Evolutionary conservation across 2,797 vertebrate species (phyloP), one percentile per base, ranked within the genome.

Genomic region (Echeneis naucrates): DNA sequence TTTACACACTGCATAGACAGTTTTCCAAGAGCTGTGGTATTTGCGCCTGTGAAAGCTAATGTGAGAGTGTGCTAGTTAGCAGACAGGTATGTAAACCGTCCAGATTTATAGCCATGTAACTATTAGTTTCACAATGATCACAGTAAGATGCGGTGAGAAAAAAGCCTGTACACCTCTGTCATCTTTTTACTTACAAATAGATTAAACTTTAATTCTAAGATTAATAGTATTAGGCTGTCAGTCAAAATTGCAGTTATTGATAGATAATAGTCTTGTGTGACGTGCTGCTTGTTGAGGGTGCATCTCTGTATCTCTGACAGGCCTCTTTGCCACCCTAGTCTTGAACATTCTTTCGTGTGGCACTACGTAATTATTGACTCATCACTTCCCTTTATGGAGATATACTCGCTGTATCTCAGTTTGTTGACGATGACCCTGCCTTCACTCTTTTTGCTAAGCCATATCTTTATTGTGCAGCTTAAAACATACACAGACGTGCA

Each of bases 401-500:
- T 33, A n/a, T 16, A 37, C 24, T 53, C 8, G 1, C 11, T 68
- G 24, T 33, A 19, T 33, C 13, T 52, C 8, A 12, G 32, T 23
- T 53, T 21, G 33, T 12, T 12, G 5, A 16, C 12, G n/a, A 55
- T 9, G 3, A 44, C 38, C 11, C 19, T 45, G 24, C 8, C 32
- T 57, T 54, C 13, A 33, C 23, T 58, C 57, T 66, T 30, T 38
- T 11, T 17, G 37, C 19, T 0, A 5, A 51, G 33, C 48, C 30
- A 16, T 59, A 35, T 54, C 32, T 50, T 40, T 24, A 47, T 45
- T 51, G 26, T 68, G 50, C 27, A 19, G 68, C 35, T 61, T 40
- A 51, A 60, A 42, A 24, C 26, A 27, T 63, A 64, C 35, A 52
- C 2, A 56, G 33, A 47, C 75, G 69, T 21, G 17, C 42, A 53